Evolutionary conservation across 2,888 invertebrate genomes (phyloP).

Genomic region (Rhaphigaster nebulosa): DNA sequence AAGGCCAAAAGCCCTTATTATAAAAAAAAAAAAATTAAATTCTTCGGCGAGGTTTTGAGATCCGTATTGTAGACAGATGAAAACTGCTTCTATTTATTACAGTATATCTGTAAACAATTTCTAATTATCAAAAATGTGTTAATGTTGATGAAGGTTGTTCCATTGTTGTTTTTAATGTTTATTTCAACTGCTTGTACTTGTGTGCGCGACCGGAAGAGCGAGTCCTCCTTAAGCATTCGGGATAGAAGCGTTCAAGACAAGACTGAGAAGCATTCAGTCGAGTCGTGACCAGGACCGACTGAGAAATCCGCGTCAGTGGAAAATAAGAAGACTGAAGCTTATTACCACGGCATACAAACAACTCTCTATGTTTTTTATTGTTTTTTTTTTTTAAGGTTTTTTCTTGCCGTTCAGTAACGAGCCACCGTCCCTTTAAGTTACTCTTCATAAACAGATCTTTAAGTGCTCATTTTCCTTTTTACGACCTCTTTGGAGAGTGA

Average conservation of each 20-base stretch:
- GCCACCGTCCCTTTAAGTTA: background rate
- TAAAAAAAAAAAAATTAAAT: no score
- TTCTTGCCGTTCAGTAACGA: slow-evolving; percentile 8
- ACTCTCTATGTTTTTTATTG: background rate
- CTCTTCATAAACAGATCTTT: slow-evolving; percentile 39
- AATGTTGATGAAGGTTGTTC: no score
- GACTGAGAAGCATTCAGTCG: slow-evolving; percentile 12
- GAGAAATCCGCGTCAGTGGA: slow-evolving; percentile 17
- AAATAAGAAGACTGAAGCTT: slow-evolving; percentile 9
- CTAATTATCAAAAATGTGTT: no score
- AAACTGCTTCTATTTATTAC: no score
- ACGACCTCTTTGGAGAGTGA: slow-evolving; percentile 33
- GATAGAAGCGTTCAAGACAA: background rate
- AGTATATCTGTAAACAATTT: no score
- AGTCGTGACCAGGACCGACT: slow-evolving; percentile 4
- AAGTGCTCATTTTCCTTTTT: slow-evolving; percentile 24
- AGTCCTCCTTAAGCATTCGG: background rate
- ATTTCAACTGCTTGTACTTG: no score
- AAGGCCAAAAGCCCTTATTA: no score
- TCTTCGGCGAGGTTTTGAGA: no score
- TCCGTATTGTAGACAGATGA: no score
- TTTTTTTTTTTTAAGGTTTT: background rate
- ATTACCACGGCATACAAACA: slow-evolving; percentile 42
- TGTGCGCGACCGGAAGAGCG: background rate
- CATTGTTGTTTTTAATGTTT: no score